Conservation (phyloP, 2,113 vertebrate genomes). For the Crotalus tigris region DNA sequence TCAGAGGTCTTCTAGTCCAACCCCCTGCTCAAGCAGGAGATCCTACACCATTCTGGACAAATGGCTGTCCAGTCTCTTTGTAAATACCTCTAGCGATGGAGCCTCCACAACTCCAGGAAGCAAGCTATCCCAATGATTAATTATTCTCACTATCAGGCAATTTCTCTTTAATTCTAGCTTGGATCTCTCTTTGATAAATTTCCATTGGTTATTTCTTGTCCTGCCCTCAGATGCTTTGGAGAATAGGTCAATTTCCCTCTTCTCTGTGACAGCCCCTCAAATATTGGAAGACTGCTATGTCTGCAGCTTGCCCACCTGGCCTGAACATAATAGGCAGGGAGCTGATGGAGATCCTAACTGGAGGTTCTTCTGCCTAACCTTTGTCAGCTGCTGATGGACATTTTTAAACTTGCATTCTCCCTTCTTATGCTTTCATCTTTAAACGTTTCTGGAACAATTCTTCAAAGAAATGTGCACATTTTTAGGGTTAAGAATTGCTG, state of each 20-base stretch:
- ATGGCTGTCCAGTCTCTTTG: neutral
- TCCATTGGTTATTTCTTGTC: neutral
- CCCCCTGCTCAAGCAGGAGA: neutral
- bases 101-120: neutral
- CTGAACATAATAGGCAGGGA: neutral
- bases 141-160: neutral
- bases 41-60: neutral
- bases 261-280: neutral
- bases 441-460: neutral
- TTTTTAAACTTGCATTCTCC: neutral
- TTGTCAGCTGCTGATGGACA: neutral
- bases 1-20: neutral
- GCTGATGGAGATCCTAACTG: neutral
- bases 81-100: neutral
- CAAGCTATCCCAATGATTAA: neutral
- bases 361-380: neutral
- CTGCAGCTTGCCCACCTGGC: neutral
- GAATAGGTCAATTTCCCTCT: neutral
- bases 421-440: neutral
- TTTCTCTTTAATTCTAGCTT: neutral
- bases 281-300: neutral
- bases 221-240: neutral
- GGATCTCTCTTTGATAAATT: neutral
- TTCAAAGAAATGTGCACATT: neutral
- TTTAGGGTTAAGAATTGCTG: neutral